Evolutionary conservation across 2,888 invertebrate species (phyloP).

Genomic region (Halocaridina rubra): DNA sequence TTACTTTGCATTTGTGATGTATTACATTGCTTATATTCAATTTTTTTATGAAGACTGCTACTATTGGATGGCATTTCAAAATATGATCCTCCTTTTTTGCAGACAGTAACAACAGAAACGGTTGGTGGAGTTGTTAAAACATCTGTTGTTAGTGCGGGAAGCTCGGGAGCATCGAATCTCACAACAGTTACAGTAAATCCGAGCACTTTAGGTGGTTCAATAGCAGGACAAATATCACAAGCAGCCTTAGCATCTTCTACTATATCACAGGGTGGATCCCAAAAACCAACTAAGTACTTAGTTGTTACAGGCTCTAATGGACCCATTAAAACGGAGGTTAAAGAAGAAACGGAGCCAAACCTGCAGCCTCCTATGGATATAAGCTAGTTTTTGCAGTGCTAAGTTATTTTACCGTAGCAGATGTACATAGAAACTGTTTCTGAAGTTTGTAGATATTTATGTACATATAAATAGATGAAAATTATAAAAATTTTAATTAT

Average conservation of each 20-base stretch:
- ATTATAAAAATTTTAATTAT: too few species aligned
- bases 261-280: constrained; percentile 1
- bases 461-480: too few species aligned
- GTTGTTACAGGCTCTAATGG: constrained; percentile 50
- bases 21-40: too few species aligned
- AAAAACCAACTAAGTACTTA: constrained; percentile 49
- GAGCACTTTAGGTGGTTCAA: background rate
- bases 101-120: constrained; percentile 43
- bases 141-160: constrained; percentile 40
- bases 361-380: constrained; percentile 30
- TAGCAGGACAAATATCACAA: constrained; percentile 33
- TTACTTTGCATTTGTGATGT: too few species aligned
- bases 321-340: constrained; percentile 55
- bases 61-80: too few species aligned
- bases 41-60: background rate
- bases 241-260: constrained; percentile 16
- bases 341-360: constrained; percentile 36
- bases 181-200: constrained; percentile 44
- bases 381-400: too few species aligned
- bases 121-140: constrained; percentile 49
- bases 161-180: background rate
- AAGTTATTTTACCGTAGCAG: too few species aligned
- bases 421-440: too few species aligned
- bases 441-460: too few species aligned
- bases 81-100: background rate